Base-by-base conservation (phyloP, 1,140 invertebrate genomes). In the Saccostrea cuccullata region DNA sequence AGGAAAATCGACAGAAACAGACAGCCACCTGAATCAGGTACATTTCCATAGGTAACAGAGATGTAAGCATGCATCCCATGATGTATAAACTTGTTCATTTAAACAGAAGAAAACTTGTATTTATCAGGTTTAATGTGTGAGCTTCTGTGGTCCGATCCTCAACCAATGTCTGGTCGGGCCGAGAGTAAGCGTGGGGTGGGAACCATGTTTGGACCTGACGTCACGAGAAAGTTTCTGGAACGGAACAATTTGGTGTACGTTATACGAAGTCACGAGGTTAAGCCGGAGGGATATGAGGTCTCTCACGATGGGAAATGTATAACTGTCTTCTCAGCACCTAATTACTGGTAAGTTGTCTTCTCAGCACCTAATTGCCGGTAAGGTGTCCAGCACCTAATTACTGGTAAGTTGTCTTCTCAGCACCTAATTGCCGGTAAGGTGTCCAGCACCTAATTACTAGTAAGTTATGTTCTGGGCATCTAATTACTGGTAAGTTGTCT, bases 141-240 rank as follows among this genome's bases (percentile, higher is more conserved):
- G 94, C 95, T 99, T 84, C 95, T 99, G 12, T 99, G 99, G 99
- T 99, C 98, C 0, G 99, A 99, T 96, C 99, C 99, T 0, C 98
- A 99, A 94, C 97, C 97, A 12, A 97, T 97, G 94, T 92, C 94
- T 82, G 99, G 99, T 0, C 95, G 98, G 60, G 96, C 98, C 0
- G 97, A 98, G 0, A 99, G 98, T 90, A 99, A 99, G 95, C 96
- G 99, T 88, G 99, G 99, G 3, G 98, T 99, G 8, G 99, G 99
- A 30, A 97, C 98, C 91, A 99, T 99, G 95, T 99, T 99, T 96
- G 99, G 99, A 11, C 99, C 99, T 0, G 98, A 99, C 95, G 97
- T 99, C 1, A 99, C 99, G 0, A 95, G 97, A 89, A 96, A 96
- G 58, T 99, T 99, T 90, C 96, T 98, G 36, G 95, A 97, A 87